These are phyloP conservation scores for Patagioenas fasciata DNA, from an alignment of 2,113 vertebrate genomes.

Conservation along the genomic window DNA sequence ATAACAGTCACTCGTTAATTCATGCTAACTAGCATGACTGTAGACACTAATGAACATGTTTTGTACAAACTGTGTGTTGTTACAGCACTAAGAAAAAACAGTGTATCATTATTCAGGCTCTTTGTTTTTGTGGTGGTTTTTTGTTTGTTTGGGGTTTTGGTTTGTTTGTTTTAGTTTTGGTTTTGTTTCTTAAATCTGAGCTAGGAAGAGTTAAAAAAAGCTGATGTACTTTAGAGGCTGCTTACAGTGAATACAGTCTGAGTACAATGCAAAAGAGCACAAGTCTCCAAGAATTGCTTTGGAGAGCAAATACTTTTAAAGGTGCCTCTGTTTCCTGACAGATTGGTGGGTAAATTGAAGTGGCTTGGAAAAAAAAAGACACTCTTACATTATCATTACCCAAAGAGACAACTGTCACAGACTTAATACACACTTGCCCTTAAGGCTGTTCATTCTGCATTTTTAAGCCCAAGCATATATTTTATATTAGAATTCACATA, in stretches of 20 bases:
- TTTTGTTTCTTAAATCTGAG: neutral
- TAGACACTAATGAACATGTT: neutral
- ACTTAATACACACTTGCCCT: neutral
- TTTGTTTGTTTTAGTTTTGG: too few species aligned
- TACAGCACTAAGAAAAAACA: neutral
- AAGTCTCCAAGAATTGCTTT: neutral
- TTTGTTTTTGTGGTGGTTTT: too few species aligned
- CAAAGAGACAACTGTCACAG: neutral
- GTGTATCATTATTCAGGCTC: neutral
- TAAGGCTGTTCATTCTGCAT: neutral
- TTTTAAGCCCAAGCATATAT: constrained; percentile 11
- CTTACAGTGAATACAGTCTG: neutral
- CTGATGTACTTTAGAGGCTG: neutral
- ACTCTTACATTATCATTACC: neutral
- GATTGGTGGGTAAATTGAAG: neutral
- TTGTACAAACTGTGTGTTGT: neutral
- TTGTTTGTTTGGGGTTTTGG: too few species aligned
- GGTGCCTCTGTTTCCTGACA: neutral
- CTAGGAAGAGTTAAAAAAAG: neutral
- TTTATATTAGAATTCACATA: constrained; percentile 39
- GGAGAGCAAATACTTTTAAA: neutral
- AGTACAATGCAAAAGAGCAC: neutral
- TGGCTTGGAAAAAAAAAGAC: neutral
- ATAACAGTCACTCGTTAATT: neutral
- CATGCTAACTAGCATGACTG: neutral